phyloP scores from a whole-genome alignment of 2,888 invertebrate genomes.

The Trissolcus japonicus region DNA sequence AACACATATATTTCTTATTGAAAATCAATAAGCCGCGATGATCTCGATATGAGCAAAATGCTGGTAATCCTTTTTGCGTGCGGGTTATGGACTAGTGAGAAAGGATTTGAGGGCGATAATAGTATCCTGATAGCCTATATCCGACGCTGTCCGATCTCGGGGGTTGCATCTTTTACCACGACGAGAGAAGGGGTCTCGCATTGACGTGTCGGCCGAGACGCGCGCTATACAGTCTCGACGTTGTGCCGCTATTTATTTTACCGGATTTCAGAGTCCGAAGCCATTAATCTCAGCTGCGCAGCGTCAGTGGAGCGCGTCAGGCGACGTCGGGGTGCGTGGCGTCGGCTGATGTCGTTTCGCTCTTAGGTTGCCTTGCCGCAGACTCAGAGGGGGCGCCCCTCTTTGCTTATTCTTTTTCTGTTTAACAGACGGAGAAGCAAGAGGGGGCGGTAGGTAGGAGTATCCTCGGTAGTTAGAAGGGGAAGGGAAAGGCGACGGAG shows the following conservation, averaged over 20 bases:
- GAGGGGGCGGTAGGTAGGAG: constrained; percentile 57
- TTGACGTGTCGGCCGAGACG: constrained; percentile 39
- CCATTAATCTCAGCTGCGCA: constrained; percentile 74
- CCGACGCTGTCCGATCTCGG: constrained; percentile 46
- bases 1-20: background rate
- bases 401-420: constrained; percentile 8
- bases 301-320: constrained; percentile 75
- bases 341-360: constrained; percentile 58
- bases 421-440: constrained; percentile 47
- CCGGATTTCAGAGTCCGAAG: constrained; percentile 75
- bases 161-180: constrained; percentile 53
- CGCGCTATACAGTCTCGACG: constrained; percentile 53
- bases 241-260: constrained; percentile 74
- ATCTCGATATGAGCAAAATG: constrained; percentile 4
- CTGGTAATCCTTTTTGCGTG: constrained; percentile 21
- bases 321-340: constrained; percentile 69
- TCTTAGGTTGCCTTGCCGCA: constrained; percentile 62
- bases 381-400: constrained; percentile 39
- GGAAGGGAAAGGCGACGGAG: constrained; percentile 36
- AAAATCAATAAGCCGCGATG: background rate
- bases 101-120: constrained; percentile 61
- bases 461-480: constrained; percentile 39
- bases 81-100: constrained; percentile 16
- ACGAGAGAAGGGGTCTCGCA: constrained; percentile 21
- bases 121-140: constrained; percentile 61